A percentile compares a stretch with the other conserved stretches of the same genome.
phyloP scores from a whole-genome alignment of 1,140 invertebrate genomes.

The Drosophila sproati region DNA sequence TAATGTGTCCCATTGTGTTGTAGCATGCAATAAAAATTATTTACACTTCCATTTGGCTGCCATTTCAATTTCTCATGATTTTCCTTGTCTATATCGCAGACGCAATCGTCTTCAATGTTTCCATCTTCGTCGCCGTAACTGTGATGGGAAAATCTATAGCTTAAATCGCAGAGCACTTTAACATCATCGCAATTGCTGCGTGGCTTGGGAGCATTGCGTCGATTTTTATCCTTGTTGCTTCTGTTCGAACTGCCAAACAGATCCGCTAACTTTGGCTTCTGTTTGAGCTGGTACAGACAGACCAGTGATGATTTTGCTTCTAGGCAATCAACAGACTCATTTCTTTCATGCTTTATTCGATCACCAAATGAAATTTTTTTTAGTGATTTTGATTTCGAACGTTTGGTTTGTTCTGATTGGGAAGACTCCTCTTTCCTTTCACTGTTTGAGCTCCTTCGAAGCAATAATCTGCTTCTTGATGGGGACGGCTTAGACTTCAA shows the following conservation, averaged over 20 bases:
- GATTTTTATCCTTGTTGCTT: background rate
- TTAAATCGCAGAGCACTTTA: constrained; percentile 39
- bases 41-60: background rate
- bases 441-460: background rate
- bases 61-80: background rate
- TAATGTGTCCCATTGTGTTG: background rate
- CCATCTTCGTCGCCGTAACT: background rate
- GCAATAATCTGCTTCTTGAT: background rate
- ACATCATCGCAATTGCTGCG: constrained; percentile 11
- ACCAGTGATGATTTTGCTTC: background rate
- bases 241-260: background rate
- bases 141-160: constrained; percentile 23
- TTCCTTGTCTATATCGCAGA: background rate
- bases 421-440: background rate
- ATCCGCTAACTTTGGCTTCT: background rate
- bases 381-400: background rate
- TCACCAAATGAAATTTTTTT: background rate
- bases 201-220: background rate
- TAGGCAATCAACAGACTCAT: background rate
- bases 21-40: constrained; percentile 25
- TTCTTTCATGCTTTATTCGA: background rate
- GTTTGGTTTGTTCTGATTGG: background rate
- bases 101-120: background rate
- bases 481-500: background rate
- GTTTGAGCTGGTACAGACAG: background rate